Evolutionary conservation across 2,113 vertebrate genomes (phyloP).

Genomic region (Strigops habroptila): DNA sequence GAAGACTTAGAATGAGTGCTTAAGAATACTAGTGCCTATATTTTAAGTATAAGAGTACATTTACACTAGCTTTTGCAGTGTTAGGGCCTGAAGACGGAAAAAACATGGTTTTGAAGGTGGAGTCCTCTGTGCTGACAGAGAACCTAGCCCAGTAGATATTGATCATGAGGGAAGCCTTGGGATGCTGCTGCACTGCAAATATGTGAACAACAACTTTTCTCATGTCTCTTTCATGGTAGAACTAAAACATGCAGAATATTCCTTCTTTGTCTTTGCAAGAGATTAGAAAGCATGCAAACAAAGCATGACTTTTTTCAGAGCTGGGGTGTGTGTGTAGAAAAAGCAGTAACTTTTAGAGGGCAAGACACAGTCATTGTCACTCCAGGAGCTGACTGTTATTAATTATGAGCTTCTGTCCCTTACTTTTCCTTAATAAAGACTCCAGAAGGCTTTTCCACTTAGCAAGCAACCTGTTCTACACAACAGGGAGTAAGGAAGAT

Average conservation of each 20-base stretch:
- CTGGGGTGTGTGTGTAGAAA: not conserved
- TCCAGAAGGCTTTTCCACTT: constrained; percentile 36
- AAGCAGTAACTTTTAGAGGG: not conserved
- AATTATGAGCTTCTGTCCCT: constrained; percentile 28
- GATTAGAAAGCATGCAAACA: not conserved
- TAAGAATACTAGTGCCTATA: not conserved
- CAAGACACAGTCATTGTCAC: not conserved
- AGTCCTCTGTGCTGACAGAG: not conserved
- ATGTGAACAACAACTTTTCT: not conserved
- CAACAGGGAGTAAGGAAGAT: constrained; percentile 35
- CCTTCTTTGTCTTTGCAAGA: not conserved
- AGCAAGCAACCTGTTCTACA: constrained; percentile 30
- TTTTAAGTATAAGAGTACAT: not conserved
- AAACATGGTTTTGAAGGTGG: not conserved
- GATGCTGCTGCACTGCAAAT: not conserved
- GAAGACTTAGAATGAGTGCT: not conserved
- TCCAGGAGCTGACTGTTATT: constrained; percentile 11
- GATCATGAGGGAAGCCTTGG: not conserved
- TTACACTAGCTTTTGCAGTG: not conserved
- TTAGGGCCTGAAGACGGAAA: not conserved
- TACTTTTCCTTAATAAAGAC: not conserved
- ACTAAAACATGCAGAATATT: not conserved
- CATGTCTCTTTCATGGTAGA: not conserved
- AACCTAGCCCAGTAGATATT: not conserved
- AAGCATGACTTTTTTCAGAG: not conserved